These are phyloP conservation scores for Drosophila kikkawai DNA, from an alignment of 1,140 invertebrate genomes.

Conservation along the genomic window DNA sequence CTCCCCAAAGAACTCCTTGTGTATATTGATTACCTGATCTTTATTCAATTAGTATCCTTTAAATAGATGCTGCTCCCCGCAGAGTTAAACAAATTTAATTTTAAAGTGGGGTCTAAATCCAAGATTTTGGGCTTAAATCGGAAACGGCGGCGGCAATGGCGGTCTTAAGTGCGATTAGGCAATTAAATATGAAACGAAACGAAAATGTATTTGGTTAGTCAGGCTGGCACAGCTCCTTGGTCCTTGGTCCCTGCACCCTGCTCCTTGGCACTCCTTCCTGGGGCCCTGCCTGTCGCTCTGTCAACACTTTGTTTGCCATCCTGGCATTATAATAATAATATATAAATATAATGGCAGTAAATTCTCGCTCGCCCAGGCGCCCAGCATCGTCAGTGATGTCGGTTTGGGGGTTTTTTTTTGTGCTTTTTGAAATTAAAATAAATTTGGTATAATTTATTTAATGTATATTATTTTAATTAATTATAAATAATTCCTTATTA, in stretches of 20 bases:
- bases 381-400: conserved; percentile 1
- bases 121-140: conserved; percentile 16
- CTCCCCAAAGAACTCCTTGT: background rate
- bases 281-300: conserved; percentile 25
- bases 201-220: conserved; percentile 41
- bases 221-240: conserved; percentile 2
- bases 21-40: background rate
- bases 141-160: background rate
- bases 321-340: conserved; percentile 53
- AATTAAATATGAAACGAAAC: conserved; percentile 51
- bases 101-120: conserved; percentile 13
- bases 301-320: conserved; percentile 46
- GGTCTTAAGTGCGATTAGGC: conserved; percentile 44
- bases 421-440: too few relatives aligned
- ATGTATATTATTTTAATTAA: too few relatives aligned
- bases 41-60: conserved; percentile 27
- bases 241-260: background rate
- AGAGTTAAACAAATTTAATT: conserved; percentile 18
- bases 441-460: too few relatives aligned
- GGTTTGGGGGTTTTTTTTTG: background rate
- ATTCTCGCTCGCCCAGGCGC: conserved; percentile 6
- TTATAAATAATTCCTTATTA: too few relatives aligned
- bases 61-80: conserved; percentile 6
- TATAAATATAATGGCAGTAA: conserved; percentile 63
- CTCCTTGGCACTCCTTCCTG: background rate